These are phyloP conservation scores for Vultur gryphus DNA, from an alignment of 2,797 vertebrate genomes.

Conservation along the genomic window DNA sequence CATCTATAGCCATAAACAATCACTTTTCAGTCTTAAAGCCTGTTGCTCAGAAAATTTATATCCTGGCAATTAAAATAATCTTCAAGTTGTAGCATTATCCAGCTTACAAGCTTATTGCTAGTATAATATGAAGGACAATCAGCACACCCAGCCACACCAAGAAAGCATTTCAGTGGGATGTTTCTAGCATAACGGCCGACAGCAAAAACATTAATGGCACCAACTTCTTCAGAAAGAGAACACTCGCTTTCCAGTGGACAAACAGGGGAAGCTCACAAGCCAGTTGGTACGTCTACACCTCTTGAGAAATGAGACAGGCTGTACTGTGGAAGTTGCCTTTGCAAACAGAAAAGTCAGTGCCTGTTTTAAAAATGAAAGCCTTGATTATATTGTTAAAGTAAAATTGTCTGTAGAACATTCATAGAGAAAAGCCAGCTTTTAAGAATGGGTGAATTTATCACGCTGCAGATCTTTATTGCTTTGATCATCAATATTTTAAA, in stretches of 20 bases:
- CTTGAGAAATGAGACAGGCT: not conserved
- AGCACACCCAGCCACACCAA: not conserved
- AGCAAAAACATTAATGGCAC: not conserved
- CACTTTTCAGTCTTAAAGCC: not conserved
- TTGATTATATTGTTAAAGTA: not conserved
- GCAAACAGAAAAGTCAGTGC: not conserved
- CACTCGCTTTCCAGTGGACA: not conserved
- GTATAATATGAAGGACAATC: not conserved
- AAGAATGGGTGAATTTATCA: not conserved
- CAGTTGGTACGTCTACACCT: not conserved
- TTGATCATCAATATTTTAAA: slow-evolving; percentile 3
- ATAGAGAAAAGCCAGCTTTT: not conserved
- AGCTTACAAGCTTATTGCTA: not conserved
- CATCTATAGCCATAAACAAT: not conserved
- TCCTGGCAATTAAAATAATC: not conserved
- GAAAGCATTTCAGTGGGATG: not conserved
- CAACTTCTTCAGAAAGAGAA: not conserved
- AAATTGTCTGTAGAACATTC: not conserved
- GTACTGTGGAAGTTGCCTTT: not conserved
- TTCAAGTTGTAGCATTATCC: not conserved
- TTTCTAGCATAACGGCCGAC: not conserved
- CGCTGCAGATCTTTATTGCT: not conserved
- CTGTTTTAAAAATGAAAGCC: not conserved
- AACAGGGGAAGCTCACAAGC: not conserved
- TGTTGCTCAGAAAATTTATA: not conserved